Evolutionary conservation across 2,113 vertebrate genomes (phyloP).

Genomic region (Mustela nigripes): DNA sequence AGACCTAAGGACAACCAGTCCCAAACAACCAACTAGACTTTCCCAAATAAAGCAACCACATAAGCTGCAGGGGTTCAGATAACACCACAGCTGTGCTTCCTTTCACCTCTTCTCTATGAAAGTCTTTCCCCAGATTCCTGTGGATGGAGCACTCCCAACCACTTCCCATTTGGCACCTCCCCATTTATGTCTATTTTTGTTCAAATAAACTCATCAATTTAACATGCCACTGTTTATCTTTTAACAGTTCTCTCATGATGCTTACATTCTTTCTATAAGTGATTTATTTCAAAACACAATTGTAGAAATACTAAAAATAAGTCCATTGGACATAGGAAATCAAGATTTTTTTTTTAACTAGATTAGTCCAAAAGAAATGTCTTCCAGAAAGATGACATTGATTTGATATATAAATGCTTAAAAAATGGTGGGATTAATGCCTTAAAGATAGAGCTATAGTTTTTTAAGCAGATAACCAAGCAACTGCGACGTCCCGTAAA

Average conservation of each 20-base stretch:
- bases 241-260: not conserved
- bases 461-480: not conserved
- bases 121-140: not conserved
- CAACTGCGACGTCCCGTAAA: not conserved
- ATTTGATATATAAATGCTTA: not conserved
- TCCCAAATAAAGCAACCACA: not conserved
- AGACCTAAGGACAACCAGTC: not conserved
- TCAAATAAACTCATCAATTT: not conserved
- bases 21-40: not conserved
- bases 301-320: not conserved
- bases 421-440: not conserved
- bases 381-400: not conserved
- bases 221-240: not conserved
- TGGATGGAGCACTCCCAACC: accelerated
- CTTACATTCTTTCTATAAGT: not conserved
- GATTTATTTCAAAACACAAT: not conserved
- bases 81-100: not conserved
- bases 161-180: not conserved
- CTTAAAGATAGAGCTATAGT: not conserved
- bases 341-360: not conserved
- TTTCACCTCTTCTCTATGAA: not conserved
- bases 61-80: not conserved
- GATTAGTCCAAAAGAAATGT: not conserved
- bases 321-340: not conserved
- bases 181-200: not conserved